These are phyloP conservation scores for Aphis craccivora DNA, from an alignment of 1,140 invertebrate species.

Conservation along the genomic window DNA sequence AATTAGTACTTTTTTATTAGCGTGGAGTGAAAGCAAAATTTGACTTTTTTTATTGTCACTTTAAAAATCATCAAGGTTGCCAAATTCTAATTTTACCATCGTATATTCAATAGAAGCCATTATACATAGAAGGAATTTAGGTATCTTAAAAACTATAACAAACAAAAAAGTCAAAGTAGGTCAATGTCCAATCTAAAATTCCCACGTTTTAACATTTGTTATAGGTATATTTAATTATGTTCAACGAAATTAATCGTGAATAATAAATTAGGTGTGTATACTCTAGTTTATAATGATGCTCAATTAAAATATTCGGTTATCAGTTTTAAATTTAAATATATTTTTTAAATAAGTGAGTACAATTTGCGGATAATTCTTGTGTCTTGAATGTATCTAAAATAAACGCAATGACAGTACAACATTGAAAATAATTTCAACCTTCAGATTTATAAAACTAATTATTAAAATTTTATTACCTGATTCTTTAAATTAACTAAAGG, in stretches of 20 bases:
- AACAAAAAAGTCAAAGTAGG: not conserved
- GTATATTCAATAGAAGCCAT: not conserved
- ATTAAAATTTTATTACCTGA: too few species aligned
- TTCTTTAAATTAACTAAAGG: too few species aligned
- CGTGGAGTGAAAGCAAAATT: not conserved
- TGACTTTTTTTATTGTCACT: not conserved
- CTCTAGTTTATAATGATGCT: not conserved
- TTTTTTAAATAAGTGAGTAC: not conserved
- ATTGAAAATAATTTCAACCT: too few species aligned
- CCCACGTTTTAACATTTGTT: not conserved
- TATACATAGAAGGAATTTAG: not conserved
- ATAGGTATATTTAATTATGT: not conserved
- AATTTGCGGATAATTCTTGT: too few species aligned
- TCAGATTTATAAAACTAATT: too few species aligned
- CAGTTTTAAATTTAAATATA: not conserved
- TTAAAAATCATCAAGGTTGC: not conserved
- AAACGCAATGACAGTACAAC: too few species aligned
- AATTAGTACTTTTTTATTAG: too few species aligned
- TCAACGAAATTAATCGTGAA: not conserved
- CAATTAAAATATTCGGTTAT: not conserved
- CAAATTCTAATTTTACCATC: not conserved
- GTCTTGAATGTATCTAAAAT: too few species aligned
- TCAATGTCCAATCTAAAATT: not conserved
- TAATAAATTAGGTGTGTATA: not conserved
- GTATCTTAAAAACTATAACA: not conserved